Evolutionary conservation across 2,888 invertebrate species (phyloP).

Genomic region (Eupithecia tripunctaria): DNA sequence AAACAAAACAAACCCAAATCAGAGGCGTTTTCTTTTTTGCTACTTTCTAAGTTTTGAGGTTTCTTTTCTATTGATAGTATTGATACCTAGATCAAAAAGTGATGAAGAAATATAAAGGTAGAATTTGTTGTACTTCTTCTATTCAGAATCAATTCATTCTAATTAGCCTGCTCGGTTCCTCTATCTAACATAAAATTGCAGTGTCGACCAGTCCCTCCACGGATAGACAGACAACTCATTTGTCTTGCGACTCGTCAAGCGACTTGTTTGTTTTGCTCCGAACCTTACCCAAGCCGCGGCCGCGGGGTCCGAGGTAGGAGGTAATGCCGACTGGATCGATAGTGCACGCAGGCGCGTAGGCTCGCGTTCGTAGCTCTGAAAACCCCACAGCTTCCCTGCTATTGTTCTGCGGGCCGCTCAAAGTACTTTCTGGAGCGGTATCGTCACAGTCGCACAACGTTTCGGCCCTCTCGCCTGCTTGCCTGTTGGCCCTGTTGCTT

Average conservation of each 20-base stretch:
- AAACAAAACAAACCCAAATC: no score
- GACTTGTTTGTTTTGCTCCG: conserved; percentile 1
- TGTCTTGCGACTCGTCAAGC: neutral
- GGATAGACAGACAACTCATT: neutral
- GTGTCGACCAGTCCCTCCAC: neutral
- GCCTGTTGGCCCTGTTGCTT: conserved; percentile 5
- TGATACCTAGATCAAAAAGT: no score
- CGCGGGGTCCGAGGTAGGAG: neutral
- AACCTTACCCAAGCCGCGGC: neutral
- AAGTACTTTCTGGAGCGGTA: neutral
- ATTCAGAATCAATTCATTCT: neutral
- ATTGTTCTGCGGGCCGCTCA: neutral
- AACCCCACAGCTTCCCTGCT: neutral
- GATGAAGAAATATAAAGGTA: no score
- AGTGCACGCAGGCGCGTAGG: conserved; percentile 1
- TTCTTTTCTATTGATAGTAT: no score
- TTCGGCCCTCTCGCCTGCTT: neutral
- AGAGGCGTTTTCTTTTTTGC: no score
- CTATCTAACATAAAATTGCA: neutral
- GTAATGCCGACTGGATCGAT: neutral
- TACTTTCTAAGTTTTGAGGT: no score
- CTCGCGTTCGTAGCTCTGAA: neutral
- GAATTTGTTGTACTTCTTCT: neutral
- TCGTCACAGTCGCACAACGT: neutral
- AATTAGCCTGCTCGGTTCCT: neutral